Evolutionary conservation across 2,113 vertebrate species (phyloP).

Genomic region (Montifringilla adamsi): DNA sequence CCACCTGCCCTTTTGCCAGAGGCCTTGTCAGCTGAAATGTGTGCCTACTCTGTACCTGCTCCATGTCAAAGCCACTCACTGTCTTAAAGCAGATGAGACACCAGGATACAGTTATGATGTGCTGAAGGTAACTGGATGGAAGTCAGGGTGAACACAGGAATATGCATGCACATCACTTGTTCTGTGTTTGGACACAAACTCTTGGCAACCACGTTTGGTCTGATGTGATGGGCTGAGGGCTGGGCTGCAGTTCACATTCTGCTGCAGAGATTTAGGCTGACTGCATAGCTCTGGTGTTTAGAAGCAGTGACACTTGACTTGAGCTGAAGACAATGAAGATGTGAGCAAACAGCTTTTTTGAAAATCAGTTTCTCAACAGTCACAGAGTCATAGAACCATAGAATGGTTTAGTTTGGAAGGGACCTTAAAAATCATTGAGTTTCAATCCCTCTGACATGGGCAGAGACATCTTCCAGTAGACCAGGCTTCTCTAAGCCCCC

Average conservation of each 20-base stretch:
- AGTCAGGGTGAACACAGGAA: neutral
- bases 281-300: neutral
- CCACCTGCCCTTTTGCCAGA: neutral
- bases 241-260: neutral
- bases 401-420: neutral
- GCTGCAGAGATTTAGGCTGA: neutral
- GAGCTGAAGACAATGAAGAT: neutral
- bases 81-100: neutral
- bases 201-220: neutral
- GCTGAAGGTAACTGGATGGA: neutral
- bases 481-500: neutral
- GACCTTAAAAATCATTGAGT: neutral
- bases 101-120: neutral
- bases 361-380: neutral
- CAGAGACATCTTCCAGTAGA: neutral
- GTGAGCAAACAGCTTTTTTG: neutral
- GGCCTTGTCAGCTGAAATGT: accelerated
- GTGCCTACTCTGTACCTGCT: neutral
- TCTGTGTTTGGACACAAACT: neutral
- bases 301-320: neutral
- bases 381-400: neutral
- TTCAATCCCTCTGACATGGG: neutral
- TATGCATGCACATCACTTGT: neutral
- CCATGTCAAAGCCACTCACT: neutral
- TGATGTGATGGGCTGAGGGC: neutral